These are phyloP conservation scores for Pocota personata DNA, from an alignment of 2,888 invertebrate genomes.

Conservation along the genomic window DNA sequence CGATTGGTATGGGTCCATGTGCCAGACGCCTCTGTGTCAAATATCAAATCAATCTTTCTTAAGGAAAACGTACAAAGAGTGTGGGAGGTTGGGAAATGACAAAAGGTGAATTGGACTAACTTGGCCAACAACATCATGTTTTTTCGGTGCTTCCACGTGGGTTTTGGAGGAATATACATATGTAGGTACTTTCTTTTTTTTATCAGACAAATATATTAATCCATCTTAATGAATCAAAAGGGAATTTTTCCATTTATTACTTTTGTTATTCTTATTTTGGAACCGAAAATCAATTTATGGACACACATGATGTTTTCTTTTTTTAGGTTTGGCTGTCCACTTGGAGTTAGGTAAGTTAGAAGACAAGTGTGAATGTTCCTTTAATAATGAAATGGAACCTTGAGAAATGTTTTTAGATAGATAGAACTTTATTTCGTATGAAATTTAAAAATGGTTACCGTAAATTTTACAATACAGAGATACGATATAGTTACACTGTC, in stretches of 20 bases:
- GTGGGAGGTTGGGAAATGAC: neutral
- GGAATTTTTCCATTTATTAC: neutral
- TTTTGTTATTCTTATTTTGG: neutral
- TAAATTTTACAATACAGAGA: no score
- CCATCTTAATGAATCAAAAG: neutral
- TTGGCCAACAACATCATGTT: neutral
- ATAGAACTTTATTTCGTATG: no score
- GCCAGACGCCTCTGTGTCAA: neutral
- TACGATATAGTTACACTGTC: no score
- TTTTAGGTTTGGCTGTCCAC: no score
- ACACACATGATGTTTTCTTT: no score
- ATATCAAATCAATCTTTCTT: constrained; percentile 4
- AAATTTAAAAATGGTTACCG: no score
- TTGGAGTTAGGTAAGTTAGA: no score
- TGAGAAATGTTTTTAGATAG: no score
- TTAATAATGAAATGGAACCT: no score
- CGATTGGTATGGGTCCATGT: neutral
- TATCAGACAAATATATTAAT: neutral
- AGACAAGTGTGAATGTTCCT: no score
- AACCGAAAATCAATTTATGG: neutral
- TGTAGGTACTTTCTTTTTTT: no score
- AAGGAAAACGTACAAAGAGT: neutral
- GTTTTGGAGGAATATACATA: neutral
- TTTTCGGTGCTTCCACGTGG: neutral
- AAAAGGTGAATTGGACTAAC: neutral